Evolutionary conservation across 2,113 vertebrate genomes (phyloP).

Genomic region (Micromys minutus): DNA sequence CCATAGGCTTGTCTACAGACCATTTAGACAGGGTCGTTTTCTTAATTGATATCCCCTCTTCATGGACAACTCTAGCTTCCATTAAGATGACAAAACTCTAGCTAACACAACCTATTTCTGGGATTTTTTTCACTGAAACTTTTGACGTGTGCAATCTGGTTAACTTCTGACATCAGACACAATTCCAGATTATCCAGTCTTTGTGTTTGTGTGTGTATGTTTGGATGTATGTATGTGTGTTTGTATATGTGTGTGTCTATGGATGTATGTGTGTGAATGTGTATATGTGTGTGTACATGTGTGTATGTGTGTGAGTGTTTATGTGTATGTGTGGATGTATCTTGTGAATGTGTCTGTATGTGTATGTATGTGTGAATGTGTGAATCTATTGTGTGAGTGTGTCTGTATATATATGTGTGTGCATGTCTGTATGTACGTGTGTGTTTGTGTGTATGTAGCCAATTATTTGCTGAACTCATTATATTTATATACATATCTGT

Average conservation of each 20-base stretch:
- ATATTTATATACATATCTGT: constrained; percentile 19
- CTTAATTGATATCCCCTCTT: background rate
- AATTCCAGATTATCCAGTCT: background rate
- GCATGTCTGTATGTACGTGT: rapidly evolving
- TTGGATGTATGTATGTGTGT: background rate
- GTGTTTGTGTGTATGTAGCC: background rate
- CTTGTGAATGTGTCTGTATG: too few relatives aligned
- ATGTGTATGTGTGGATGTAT: too few relatives aligned
- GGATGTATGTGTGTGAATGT: background rate
- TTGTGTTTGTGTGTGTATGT: background rate
- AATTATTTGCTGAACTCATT: background rate
- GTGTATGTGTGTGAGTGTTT: background rate
- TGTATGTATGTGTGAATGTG: too few relatives aligned
- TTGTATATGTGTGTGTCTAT: background rate
- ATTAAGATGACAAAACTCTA: background rate
- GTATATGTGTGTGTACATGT: background rate
- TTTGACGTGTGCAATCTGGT: background rate
- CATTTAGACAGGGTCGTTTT: background rate
- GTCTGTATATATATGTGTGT: too few relatives aligned
- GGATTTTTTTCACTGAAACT: background rate
- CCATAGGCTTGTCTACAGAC: background rate
- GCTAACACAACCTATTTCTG: background rate
- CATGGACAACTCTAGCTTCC: background rate
- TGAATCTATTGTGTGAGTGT: too few relatives aligned
- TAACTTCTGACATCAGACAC: background rate